Conservation (phyloP, 2,888 invertebrate species). For the Lasioglossum malachurum region DNA sequence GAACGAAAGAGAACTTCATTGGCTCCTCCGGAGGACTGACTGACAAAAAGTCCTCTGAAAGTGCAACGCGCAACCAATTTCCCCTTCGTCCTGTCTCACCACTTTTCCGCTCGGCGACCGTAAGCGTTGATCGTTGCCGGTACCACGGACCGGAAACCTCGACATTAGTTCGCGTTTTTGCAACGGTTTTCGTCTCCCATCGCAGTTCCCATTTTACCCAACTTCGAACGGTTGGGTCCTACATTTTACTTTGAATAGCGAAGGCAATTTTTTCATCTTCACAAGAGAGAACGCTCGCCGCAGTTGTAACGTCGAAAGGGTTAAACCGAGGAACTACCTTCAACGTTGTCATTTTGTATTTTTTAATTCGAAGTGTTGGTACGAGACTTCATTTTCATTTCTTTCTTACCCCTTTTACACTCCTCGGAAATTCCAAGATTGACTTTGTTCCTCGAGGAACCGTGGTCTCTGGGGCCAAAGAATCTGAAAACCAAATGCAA, state of each 20-base stretch:
- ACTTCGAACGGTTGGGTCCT: not conserved
- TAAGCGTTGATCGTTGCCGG: conserved; percentile 78
- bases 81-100: conserved; percentile 81
- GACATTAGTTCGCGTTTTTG: conserved; percentile 65
- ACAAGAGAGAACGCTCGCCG: too few relatives aligned
- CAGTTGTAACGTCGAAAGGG: too few relatives aligned
- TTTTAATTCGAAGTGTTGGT: not conserved
- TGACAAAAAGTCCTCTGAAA: conserved; percentile 78
- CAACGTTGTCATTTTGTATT: too few relatives aligned
- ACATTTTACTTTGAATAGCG: not conserved
- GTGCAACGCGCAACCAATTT: conserved; percentile 77
- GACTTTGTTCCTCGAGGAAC: not conserved
- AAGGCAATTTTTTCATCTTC: not conserved
- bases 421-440: not conserved
- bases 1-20: conserved; percentile 78
- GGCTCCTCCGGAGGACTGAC: conserved; percentile 64
- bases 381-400: too few relatives aligned
- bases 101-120: conserved; percentile 81
- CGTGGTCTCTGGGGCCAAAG: not conserved
- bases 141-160: conserved; percentile 73
- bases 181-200: conserved; percentile 14
- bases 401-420: not conserved
- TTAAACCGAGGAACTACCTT: too few relatives aligned
- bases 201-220: conserved; percentile 12
- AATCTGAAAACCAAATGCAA: not conserved